Evolutionary conservation across 1,140 invertebrate genomes (phyloP), one percentile per base, ranked within the genome.

Genomic region (Eriocheir sinensis): DNA sequence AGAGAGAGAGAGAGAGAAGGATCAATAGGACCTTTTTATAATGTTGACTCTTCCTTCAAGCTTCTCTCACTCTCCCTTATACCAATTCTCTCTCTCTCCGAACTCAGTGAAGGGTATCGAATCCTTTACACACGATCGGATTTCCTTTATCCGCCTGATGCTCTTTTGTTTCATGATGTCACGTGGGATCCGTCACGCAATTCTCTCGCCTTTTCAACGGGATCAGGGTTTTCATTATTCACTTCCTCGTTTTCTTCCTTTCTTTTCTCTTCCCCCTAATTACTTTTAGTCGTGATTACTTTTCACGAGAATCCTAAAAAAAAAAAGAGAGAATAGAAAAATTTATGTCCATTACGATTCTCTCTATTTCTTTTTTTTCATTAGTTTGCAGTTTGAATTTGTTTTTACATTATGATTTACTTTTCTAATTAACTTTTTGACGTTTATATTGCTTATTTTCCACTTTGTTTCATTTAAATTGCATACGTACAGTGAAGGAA

Each of bases 1-100:
- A 60, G 53, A 60, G 53, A 60, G 53, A 60, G 60, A 72, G 60
- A 72, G 60, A 72, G 60, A 72, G 60, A 72, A n/a, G 60, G n/a
- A n/a, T n/a, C 21, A 72, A n/a, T 27, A 72, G 60, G n/a, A n/a
- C 27, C 60, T 72, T 72, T 72, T 72, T 72, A 72, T 72, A 21
- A 72, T 12, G 60, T 72, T 72, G 27, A 72, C 60, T 72, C n/a
- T 72, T n/a, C 6, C 60, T 72, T 72, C 60, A 72, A 72, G 60
- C 60, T 72, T 72, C n/a, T 48, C 44, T 48, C 44, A 48, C 44
- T 48, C 15, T 15, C 44, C 15, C 44, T 15, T 72, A 12, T 72
- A 8, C n/a, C 17, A n/a, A 8, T 72, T n/a, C 44, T 48, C 44
- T 48, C 44, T 48, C 44, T 48, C 44, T 48, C 44, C 15, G 44